Percentiles rank a stretch among this genome's conserved stretches.
These are phyloP conservation scores for Melitaea athalia DNA, from an alignment of 2,888 invertebrate species.

Conservation along the genomic window DNA sequence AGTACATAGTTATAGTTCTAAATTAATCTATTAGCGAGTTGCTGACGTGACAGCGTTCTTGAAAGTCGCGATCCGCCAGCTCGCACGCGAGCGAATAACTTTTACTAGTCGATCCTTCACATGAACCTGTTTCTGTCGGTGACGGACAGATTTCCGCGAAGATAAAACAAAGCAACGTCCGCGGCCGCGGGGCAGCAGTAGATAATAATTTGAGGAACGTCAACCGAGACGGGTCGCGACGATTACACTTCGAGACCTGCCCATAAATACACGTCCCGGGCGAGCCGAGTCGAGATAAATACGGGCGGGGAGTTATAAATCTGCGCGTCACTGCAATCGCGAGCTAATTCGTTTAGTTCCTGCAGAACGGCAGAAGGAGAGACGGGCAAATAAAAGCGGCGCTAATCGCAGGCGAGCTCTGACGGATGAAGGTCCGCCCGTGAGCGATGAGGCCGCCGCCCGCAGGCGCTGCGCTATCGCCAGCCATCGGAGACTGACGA, in stretches of 20 bases:
- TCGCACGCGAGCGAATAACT: slow-evolving; percentile 3
- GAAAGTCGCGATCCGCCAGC: neutral
- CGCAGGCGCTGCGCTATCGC: neutral
- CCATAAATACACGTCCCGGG: slow-evolving; percentile 34
- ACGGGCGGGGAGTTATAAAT: slow-evolving; percentile 31
- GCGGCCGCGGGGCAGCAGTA: slow-evolving; percentile 1
- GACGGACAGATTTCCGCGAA: slow-evolving; percentile 26
- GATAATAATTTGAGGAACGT: slow-evolving; percentile 32
- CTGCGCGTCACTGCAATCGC: slow-evolving; percentile 30
- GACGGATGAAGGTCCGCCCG: slow-evolving; percentile 17
- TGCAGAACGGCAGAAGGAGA: slow-evolving; percentile 12
- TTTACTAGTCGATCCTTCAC: slow-evolving; percentile 10
- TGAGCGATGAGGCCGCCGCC: slow-evolving; percentile 18
- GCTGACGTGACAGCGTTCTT: neutral
- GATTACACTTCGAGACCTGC: slow-evolving; percentile 30
- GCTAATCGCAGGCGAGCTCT: slow-evolving; percentile 22
- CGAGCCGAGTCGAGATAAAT: slow-evolving; percentile 30
- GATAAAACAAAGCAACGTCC: slow-evolving; percentile 19
- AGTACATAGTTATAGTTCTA: neutral
- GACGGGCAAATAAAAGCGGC: slow-evolving; percentile 25
- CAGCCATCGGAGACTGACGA: slow-evolving; percentile 1
- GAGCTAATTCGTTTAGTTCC: slow-evolving; percentile 28
- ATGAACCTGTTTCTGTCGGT: slow-evolving; percentile 14
- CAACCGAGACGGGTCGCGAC: slow-evolving; percentile 31
- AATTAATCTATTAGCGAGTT: slow-evolving; percentile 10